A percentile compares a stretch with the other conserved stretches of the same genome.
phyloP scores from a whole-genome alignment of 2,113 vertebrate species.

The Strigops habroptila region DNA sequence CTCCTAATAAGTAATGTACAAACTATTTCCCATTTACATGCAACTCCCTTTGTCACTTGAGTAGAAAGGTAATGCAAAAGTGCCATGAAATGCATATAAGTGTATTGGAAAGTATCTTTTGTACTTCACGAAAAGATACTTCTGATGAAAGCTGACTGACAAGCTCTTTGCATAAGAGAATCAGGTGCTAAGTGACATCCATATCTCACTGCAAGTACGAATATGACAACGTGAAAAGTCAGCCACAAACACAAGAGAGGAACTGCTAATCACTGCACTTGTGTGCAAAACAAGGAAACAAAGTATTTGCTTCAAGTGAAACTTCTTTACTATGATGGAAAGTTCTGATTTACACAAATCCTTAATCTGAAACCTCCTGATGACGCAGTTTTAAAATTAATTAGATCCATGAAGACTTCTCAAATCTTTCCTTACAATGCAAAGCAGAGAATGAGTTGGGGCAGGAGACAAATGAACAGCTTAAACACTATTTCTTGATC shows the following conservation, averaged over 20 bases:
- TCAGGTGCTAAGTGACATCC: background rate
- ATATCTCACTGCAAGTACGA: background rate
- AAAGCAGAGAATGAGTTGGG: background rate
- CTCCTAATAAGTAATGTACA: background rate
- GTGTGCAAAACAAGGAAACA: background rate
- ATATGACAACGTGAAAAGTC: background rate
- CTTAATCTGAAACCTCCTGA: background rate
- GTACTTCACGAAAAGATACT: background rate
- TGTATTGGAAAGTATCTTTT: background rate
- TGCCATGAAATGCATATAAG: background rate
- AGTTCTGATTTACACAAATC: background rate
- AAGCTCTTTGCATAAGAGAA: background rate
- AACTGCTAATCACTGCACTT: background rate
- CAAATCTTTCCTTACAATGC: background rate
- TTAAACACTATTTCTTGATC: background rate
- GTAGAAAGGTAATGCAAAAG: background rate
- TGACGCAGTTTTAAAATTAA: background rate
- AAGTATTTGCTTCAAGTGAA: background rate
- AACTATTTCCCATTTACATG: background rate
- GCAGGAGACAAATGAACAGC: background rate
- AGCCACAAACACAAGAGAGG: background rate
- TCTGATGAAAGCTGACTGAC: background rate
- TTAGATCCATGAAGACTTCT: background rate
- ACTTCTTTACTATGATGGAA: background rate
- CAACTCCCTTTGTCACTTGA: background rate